phyloP scores from a whole-genome alignment of 2,888 invertebrate species.

The Eustalomyia histrio region DNA sequence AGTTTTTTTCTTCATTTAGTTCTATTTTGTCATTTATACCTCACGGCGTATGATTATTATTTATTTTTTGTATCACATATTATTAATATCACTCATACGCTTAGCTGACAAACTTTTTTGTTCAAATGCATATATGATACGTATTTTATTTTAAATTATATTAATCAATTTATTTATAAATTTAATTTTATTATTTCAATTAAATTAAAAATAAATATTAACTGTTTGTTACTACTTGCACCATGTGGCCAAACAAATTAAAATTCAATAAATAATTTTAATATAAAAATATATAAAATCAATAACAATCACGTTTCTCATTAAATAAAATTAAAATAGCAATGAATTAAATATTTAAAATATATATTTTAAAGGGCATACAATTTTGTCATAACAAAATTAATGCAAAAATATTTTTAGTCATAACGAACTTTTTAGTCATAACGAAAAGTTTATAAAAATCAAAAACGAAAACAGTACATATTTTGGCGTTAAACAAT shows the following conservation, averaged over 20 bases:
- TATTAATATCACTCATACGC: neutral
- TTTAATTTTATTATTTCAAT: neutral
- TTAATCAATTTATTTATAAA: neutral
- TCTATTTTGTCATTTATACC: too few relatives aligned
- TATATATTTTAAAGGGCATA: too few relatives aligned
- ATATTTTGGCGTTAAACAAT: too few relatives aligned
- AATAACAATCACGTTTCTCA: conserved; percentile 59
- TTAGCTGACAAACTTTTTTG: neutral
- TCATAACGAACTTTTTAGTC: too few relatives aligned
- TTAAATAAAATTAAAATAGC: conserved; percentile 41
- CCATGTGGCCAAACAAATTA: neutral
- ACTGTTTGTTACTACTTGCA: neutral
- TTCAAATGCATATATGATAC: too few relatives aligned
- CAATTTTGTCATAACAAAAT: too few relatives aligned
- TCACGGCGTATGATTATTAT: neutral
- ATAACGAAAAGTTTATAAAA: too few relatives aligned
- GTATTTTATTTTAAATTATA: neutral
- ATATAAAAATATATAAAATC: conserved; percentile 43
- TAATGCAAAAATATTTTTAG: too few relatives aligned
- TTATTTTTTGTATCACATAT: neutral
- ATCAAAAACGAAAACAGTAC: too few relatives aligned
- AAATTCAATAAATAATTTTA: conserved; percentile 34
- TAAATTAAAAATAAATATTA: conserved; percentile 26
- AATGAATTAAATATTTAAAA: neutral
- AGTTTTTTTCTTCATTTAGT: too few relatives aligned